phyloP scores from a whole-genome alignment of 2,888 invertebrate species.

The Dastarcus helophoroides region DNA sequence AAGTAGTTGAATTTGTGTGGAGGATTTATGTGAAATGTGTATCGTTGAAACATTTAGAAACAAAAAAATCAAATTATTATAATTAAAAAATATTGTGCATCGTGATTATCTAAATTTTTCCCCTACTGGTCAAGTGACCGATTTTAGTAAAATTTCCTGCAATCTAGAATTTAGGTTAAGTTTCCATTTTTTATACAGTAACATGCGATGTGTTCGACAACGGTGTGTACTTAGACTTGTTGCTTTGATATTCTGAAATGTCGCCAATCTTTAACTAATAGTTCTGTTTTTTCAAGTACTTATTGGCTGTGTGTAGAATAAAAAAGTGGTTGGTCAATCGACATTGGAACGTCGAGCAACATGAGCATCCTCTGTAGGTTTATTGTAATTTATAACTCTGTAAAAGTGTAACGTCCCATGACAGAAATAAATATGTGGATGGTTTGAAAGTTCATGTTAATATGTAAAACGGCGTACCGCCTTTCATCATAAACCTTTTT shows the following conservation, averaged over 20 bases:
- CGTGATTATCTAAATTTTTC: too few relatives aligned
- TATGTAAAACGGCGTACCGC: too few relatives aligned
- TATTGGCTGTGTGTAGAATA: constrained; percentile 26
- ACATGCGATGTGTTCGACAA: not conserved
- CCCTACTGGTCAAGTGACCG: too few relatives aligned
- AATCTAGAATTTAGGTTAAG: too few relatives aligned
- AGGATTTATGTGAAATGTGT: too few relatives aligned
- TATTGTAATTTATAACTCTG: not conserved
- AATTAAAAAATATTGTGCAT: too few relatives aligned
- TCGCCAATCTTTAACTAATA: constrained; percentile 14
- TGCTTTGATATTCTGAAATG: constrained; percentile 17
- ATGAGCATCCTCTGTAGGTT: not conserved
- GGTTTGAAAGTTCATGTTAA: constrained; percentile 1
- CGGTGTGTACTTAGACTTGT: constrained; percentile 7
- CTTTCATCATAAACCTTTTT: constrained; percentile 1
- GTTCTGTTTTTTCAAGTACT: constrained; percentile 19
- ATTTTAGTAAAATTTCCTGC: too few relatives aligned
- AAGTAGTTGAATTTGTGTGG: too few relatives aligned
- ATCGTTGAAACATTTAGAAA: too few relatives aligned
- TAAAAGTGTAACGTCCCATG: not conserved
- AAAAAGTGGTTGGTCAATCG: constrained; percentile 14
- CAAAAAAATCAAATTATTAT: too few relatives aligned
- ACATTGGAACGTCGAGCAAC: constrained; percentile 13
- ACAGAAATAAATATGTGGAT: not conserved
- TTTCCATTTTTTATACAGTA: not conserved